Evolutionary conservation across 2,888 invertebrate species (phyloP).

Genomic region (Antheraea yamamai): DNA sequence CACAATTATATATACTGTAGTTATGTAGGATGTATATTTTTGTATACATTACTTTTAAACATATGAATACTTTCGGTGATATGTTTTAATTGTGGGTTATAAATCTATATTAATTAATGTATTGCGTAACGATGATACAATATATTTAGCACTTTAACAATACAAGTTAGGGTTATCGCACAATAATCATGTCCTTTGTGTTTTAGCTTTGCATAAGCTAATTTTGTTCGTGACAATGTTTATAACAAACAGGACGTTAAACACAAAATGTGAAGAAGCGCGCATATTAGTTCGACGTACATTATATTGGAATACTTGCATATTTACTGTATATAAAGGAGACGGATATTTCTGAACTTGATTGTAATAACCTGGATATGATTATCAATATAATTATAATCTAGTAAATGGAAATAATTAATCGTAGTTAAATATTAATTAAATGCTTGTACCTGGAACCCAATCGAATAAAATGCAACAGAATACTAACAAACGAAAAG

Average conservation of each 20-base stretch:
- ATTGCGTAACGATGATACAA: neutral
- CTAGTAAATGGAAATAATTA: no score
- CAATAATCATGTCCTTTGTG: neutral
- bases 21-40: no score
- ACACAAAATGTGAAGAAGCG: conserved; percentile 16
- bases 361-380: neutral
- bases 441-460: no score
- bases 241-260: conserved; percentile 16
- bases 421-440: no score
- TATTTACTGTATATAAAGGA: neutral
- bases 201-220: neutral
- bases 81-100: neutral
- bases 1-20: no score
- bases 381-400: neutral
- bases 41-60: neutral
- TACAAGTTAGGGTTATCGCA: neutral
- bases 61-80: neutral
- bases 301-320: neutral
- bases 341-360: neutral
- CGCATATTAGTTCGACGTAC: conserved; percentile 1
- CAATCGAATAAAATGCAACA: no score
- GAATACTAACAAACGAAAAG: no score
- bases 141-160: conserved; percentile 1
- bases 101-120: neutral
- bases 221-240: neutral